phyloP scores from a whole-genome alignment of 2,797 vertebrate species.

The Oceanodroma leucorhoa region DNA sequence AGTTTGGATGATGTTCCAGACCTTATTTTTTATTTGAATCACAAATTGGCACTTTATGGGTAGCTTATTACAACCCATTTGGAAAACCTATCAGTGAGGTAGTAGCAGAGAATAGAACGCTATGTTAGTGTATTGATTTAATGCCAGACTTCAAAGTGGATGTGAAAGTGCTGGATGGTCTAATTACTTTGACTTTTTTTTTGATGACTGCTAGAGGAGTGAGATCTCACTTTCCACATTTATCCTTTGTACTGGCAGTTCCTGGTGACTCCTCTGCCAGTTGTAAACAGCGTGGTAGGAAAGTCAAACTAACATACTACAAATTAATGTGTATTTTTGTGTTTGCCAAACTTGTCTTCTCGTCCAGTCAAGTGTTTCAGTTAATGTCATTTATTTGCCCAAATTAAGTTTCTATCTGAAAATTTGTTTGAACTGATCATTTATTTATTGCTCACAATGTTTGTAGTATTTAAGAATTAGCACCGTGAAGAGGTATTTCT shows the following conservation, averaged over 20 bases:
- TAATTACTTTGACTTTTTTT: conserved; percentile 55
- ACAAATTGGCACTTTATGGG: conserved; percentile 40
- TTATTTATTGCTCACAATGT: conserved; percentile 22
- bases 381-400: conserved; percentile 49
- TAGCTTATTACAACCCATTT: conserved; percentile 40
- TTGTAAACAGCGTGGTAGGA: conserved; percentile 73
- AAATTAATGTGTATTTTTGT: conserved; percentile 63
- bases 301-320: conserved; percentile 66
- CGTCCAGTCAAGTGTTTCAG: conserved; percentile 32
- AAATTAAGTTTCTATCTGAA: conserved; percentile 29
- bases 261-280: conserved; percentile 60
- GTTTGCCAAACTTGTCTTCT: conserved; percentile 67
- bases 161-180: conserved; percentile 52
- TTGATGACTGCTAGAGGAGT: neutral
- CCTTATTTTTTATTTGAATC: conserved; percentile 50
- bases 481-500: neutral
- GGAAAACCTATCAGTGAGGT: conserved; percentile 36
- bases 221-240: conserved; percentile 58
- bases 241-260: conserved; percentile 68
- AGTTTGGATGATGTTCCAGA: conserved; percentile 25
- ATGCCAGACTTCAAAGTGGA: conserved; percentile 61
- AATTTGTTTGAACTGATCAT: conserved; percentile 40
- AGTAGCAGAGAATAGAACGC: conserved; percentile 43
- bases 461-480: conserved; percentile 10
- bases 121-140: conserved; percentile 47